Percentiles rank a stretch among this genome's conserved stretches.
Conservation (phyloP, 2,113 vertebrate genomes). For the Atractosteus spatula region DNA sequence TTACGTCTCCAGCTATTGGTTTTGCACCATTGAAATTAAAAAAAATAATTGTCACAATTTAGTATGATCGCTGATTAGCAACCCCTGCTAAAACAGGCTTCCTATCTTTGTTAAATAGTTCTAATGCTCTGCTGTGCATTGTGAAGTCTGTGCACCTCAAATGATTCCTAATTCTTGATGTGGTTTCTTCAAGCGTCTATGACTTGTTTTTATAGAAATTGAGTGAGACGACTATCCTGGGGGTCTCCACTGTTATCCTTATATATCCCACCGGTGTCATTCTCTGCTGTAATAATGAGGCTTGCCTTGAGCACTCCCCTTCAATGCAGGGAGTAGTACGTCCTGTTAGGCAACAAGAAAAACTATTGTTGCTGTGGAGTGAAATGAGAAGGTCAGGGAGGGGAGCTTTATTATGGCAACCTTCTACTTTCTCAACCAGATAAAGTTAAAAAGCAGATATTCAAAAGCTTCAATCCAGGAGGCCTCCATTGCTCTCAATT, state of each 20-base stretch:
- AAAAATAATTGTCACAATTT: too few relatives aligned
- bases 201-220: constrained; percentile 14
- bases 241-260: constrained; percentile 61
- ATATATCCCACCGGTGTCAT: constrained; percentile 70
- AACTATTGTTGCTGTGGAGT: constrained; percentile 60
- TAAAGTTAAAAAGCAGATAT: constrained; percentile 59
- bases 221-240: constrained; percentile 60
- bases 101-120: constrained; percentile 10
- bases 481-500: constrained; percentile 41
- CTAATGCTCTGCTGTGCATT: constrained; percentile 41
- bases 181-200: too few relatives aligned
- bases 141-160: constrained; percentile 62
- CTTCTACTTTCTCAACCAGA: constrained; percentile 61
- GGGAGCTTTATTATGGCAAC: constrained; percentile 69
- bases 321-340: constrained; percentile 69
- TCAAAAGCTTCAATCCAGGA: constrained; percentile 57
- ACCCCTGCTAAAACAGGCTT: too few relatives aligned
- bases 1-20: too few relatives aligned
- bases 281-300: constrained; percentile 70
- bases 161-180: constrained; percentile 58
- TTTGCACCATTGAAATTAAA: too few relatives aligned
- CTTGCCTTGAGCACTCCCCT: constrained; percentile 63
- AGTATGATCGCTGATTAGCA: too few relatives aligned
- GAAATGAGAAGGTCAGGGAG: constrained; percentile 65
- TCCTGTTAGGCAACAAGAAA: constrained; percentile 65